Conservation (phyloP, 2,888 invertebrate genomes). For the Stenodema calcarata region DNA sequence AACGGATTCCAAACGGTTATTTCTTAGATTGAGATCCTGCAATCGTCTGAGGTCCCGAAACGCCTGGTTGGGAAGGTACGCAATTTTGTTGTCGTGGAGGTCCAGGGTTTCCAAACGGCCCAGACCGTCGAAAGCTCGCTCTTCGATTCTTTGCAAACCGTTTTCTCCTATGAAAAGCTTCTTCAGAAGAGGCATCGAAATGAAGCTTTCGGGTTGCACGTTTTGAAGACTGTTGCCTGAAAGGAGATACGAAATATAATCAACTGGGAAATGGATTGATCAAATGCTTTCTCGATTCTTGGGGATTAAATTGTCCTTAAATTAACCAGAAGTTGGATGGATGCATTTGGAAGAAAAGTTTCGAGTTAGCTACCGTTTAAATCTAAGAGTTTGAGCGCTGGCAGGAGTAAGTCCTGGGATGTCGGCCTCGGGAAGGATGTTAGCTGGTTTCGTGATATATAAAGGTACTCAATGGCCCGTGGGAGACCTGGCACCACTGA, state of each 20-base stretch:
- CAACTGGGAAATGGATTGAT: too few relatives aligned
- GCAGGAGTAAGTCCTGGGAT: constrained; percentile 74
- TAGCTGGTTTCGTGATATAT: constrained; percentile 75
- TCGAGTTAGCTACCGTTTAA: constrained; percentile 65
- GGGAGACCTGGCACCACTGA: constrained; percentile 76
- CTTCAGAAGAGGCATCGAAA: constrained; percentile 71
- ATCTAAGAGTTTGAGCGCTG: constrained; percentile 76
- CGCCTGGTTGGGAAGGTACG: constrained; percentile 67
- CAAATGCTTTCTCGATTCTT: too few relatives aligned
- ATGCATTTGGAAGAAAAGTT: too few relatives aligned
- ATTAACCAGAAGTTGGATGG: too few relatives aligned
- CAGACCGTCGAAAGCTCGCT: constrained; percentile 73
- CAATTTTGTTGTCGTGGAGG: constrained; percentile 76
- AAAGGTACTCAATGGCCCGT: constrained; percentile 76
- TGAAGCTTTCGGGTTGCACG: constrained; percentile 71
- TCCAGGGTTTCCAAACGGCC: constrained; percentile 75
- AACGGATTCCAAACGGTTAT: constrained; percentile 76
- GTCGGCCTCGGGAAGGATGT: constrained; percentile 70
- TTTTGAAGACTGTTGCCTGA: constrained; percentile 74
- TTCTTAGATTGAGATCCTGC: constrained; percentile 74
- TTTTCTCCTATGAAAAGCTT: constrained; percentile 77
- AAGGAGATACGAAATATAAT: neutral
- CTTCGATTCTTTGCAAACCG: constrained; percentile 72
- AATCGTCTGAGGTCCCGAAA: constrained; percentile 57
- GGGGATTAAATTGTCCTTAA: too few relatives aligned